Evolutionary conservation across 2,797 vertebrate species (phyloP), one percentile per base, ranked within the genome.

Genomic region (Lepilemur ruficaudatus): DNA sequence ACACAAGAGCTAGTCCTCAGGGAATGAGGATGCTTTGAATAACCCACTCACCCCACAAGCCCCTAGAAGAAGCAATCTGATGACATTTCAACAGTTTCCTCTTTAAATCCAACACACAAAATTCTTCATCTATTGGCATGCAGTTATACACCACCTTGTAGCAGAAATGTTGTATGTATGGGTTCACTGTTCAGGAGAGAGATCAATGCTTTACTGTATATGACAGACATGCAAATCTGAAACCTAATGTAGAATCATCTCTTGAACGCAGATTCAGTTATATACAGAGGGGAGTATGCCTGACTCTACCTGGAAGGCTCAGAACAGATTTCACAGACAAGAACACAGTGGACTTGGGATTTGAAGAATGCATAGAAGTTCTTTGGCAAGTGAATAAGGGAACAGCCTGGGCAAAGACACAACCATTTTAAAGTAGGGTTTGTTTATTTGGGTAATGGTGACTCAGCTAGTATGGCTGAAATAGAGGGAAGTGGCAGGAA

Each of bases 281-380:
- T 25, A 3, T 32, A 14, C 0, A 17, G n/a, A 91, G 32, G 0
- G n/a, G 30, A 46, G 25, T 15, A 2, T 41, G 46, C 1, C 18
- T 2, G 28, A 23, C 25, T 48, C 30, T 41, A 28, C 18, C 46
- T n/a, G 17, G 46, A 84, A 72, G n/a, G 13, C 18, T 84, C 23
- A 28, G 17, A 59, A 48, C 18, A 43, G 18, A 0, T 38, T 93
- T 92, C 65, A 84, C 10, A 52, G 69, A 69, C 10, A 17, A 91
- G 14, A 73, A n/a, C 4, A 14, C 35, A 48, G 25, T 30, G 14
- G 59, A 87, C 8, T 35, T 59, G 38, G 65, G 35, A 73, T 65
- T 96, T 65, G 38, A 82, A 79, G 82, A 69, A 18, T 93, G 89
- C 46, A n/a, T 35, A 94, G 89, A 73, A 85, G 76, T 95, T 86